A percentile compares a stretch with the other conserved stretches of the same genome.
Evolutionary conservation across 2,113 vertebrate species (phyloP).

Genomic region (Plecturocebus donacophilus): DNA sequence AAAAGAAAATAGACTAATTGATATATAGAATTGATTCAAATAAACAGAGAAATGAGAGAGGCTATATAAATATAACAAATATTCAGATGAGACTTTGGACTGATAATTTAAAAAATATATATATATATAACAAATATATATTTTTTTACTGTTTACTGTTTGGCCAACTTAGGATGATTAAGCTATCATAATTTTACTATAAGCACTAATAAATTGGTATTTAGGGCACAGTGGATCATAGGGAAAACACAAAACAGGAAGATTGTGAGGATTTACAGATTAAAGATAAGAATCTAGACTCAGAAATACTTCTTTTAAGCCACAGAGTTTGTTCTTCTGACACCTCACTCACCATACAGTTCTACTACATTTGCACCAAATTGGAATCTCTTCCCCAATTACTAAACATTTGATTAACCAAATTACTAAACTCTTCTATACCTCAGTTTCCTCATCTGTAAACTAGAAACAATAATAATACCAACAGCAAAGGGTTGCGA

Average conservation of each 20-base stretch:
- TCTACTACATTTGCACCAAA: neutral
- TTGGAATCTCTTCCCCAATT: neutral
- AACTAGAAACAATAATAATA: neutral
- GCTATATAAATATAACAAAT: neutral
- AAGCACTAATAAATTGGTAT: neutral
- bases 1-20: neutral
- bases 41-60: neutral
- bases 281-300: neutral
- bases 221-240: neutral
- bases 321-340: neutral
- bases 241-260: neutral
- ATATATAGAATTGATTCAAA: neutral
- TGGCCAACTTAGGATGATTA: neutral
- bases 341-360: neutral
- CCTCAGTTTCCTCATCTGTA: constrained; percentile 1
- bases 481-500: neutral
- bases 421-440: neutral
- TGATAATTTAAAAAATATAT: too few relatives aligned
- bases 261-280: neutral
- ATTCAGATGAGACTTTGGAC: too few relatives aligned
- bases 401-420: neutral
- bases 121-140: neutral
- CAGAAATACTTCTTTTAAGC: neutral
- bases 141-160: neutral
- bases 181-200: neutral